Conservation (phyloP, 2,797 vertebrate genomes). For the Pogonophryne albipinna region DNA sequence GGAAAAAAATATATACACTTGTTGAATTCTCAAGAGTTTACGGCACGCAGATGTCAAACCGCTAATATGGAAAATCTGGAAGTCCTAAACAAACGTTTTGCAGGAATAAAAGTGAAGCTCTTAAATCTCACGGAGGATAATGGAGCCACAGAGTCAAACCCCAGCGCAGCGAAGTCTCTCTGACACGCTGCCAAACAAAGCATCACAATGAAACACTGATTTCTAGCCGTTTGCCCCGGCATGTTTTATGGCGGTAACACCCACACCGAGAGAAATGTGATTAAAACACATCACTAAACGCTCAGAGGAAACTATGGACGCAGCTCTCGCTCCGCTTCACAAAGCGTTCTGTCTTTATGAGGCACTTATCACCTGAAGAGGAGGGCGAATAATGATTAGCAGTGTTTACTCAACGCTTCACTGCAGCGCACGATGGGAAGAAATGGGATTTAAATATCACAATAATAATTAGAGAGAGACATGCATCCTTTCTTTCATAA, state of each 20-base stretch:
- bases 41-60: constrained; percentile 37
- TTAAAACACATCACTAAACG: constrained; percentile 71
- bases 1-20: background rate
- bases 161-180: background rate
- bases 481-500: background rate
- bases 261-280: constrained; percentile 59
- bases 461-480: background rate
- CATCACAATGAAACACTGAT: constrained; percentile 55
- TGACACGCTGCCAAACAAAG: constrained; percentile 54
- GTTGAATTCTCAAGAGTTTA: no score
- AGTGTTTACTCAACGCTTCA: constrained; percentile 73
- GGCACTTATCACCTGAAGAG: constrained; percentile 80
- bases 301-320: constrained; percentile 59
- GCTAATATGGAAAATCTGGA: constrained; percentile 49
- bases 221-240: no score
- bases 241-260: constrained; percentile 66
- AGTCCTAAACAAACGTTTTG: constrained; percentile 42
- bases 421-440: constrained; percentile 47
- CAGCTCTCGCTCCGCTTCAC: constrained; percentile 57
- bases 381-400: constrained; percentile 78
- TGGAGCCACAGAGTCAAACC: no score
- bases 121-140: constrained; percentile 17
- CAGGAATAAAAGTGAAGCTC: constrained; percentile 23
- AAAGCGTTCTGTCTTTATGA: constrained; percentile 79
- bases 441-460: constrained; percentile 51